Base-by-base conservation (phyloP, 2,113 vertebrate species). In the Vanacampus margaritifer region DNA sequence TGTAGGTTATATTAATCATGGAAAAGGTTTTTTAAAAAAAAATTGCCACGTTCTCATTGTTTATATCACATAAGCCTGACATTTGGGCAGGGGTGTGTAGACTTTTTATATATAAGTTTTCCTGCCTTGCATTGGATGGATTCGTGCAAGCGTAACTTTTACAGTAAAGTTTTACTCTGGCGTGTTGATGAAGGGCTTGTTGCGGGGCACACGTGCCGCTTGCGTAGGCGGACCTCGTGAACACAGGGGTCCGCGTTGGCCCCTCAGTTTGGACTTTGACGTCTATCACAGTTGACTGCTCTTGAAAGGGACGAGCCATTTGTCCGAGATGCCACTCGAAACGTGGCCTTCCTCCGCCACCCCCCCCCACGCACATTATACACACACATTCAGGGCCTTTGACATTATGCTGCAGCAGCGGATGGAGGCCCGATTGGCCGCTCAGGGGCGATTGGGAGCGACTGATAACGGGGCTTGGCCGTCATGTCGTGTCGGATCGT, bases 231-330 rank as follows among this genome's bases (percentile, higher is more conserved):
- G 80, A 65, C 72, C 79, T 59, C 56, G 53, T 80, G 86, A 88
- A 89, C 83, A 75, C 83, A 73, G 41, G 73, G 64, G 72, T 78
- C 87, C 64, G 68, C 76, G 80, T 65, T 63, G 79, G 79, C 84
- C 84, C 76, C 82, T 81, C 72, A 86, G 82, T 89, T 85, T 76
- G 79, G 72, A 85, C 78, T 81, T 89, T 89, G 89, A 91, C 74
- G 75, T 84, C 78, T 66, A 86, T 89, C 81, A 79, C 82, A 86
- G 87, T 80, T 86, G 89, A 90, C 88, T 89, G 88, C 87, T 89
- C 75, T 84, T 91, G 84, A 90, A 90, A 89, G 87, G 86, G 87
- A 87, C 76, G 82, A 86, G 87, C 82, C 87, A 82, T 82, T 88
- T 79, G 86, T 89, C 83, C 89, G 82, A 83, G 84, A 87, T 86